phyloP scores from a whole-genome alignment of 2,113 vertebrate genomes.

The Noctilio leporinus region DNA sequence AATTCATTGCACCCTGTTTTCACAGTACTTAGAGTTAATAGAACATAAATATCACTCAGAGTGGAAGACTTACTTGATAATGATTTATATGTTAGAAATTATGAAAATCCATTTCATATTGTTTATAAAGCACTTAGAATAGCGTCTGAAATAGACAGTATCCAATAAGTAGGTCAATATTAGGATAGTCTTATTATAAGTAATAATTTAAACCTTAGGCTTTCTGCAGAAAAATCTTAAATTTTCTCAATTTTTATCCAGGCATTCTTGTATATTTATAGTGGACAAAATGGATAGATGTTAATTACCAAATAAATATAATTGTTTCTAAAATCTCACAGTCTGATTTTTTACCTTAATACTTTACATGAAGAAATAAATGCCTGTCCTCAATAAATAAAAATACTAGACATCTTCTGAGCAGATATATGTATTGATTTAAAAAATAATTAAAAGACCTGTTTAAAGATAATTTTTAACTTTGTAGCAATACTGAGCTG shows the following conservation, averaged over 20 bases:
- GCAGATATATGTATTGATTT: background rate
- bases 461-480: background rate
- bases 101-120: background rate
- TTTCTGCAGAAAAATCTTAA: background rate
- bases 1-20: background rate
- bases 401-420: background rate
- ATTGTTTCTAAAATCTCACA: background rate
- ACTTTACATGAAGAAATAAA: background rate
- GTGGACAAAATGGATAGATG: background rate
- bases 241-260: background rate
- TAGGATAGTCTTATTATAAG: background rate
- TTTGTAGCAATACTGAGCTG: background rate
- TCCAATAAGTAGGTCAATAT: background rate
- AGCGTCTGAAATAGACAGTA: background rate
- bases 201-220: background rate
- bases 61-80: background rate
- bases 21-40: background rate
- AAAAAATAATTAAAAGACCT: background rate
- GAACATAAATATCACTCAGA: background rate
- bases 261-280: background rate
- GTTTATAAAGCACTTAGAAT: background rate
- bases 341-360: background rate
- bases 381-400: background rate
- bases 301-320: background rate
- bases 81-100: constrained; percentile 8